Evolutionary conservation across 2,797 vertebrate species (phyloP).

Genomic region (Tauraco hartlaubi): DNA sequence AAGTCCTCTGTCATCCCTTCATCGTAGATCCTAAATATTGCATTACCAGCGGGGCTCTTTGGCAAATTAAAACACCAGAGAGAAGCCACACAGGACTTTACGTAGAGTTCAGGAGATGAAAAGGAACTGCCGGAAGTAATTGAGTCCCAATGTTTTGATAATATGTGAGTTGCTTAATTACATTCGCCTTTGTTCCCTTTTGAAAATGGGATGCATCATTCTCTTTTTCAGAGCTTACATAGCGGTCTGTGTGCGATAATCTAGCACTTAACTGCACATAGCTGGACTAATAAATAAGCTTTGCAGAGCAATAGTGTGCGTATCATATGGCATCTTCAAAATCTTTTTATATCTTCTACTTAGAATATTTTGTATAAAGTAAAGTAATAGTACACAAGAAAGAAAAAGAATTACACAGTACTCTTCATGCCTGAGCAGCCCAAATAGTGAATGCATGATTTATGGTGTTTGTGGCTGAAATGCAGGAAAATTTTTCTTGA

Average conservation of each 20-base stretch:
- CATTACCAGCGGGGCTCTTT: not conserved
- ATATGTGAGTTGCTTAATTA: not conserved
- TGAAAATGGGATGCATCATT: not conserved
- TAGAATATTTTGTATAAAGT: not conserved
- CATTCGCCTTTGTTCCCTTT: not conserved
- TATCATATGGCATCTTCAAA: not conserved
- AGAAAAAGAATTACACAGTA: not conserved
- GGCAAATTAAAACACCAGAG: constrained; percentile 5
- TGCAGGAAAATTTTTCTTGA: not conserved
- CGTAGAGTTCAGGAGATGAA: not conserved
- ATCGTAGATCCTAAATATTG: not conserved
- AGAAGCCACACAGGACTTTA: not conserved
- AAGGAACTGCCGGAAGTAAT: not conserved
- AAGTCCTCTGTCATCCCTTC: not conserved
- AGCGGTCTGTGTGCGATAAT: not conserved
- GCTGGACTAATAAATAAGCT: not conserved
- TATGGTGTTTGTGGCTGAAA: not conserved
- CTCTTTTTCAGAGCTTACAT: not conserved
- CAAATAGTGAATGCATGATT: not conserved
- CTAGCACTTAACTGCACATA: not conserved
- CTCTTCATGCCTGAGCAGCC: not conserved
- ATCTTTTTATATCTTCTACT: not conserved
- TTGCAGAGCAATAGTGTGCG: not conserved
- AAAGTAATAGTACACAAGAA: not conserved
- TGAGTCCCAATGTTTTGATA: not conserved